Base-by-base conservation (phyloP, 2,797 vertebrate genomes). In the Pipistrellus pygmaeus region DNA sequence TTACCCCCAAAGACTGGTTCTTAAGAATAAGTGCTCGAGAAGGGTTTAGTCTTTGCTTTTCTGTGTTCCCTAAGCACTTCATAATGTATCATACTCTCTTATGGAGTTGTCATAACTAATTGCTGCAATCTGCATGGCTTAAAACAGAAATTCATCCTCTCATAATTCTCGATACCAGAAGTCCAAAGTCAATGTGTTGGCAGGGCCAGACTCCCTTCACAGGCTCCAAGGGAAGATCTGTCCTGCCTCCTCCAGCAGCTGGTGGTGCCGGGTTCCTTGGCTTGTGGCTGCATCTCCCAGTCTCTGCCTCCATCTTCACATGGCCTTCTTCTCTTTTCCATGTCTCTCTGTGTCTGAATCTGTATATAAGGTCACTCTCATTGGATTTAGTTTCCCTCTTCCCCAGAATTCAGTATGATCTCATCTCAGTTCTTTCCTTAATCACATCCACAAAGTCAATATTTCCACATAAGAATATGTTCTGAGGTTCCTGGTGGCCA, bases 211-310 rank as follows among this genome's bases (percentile, higher is more conserved):
- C 8, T 35, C 38, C 66, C 38, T 14, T 9, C 8, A 4, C 1
- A 27, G 41, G 17, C 64, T n/a, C 23, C 3, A 3, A 9, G 5
- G 3, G 3, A n/a, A 17, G 4, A 3, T 6, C 32, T 2, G 2
- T n/a, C 18, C 55, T 8, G 6, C 4, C n/a, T 41, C 41, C 32
- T 8, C 6, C 18, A 11, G 66, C 2, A 15, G 11, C 30, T 3
- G 3, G 14, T 23, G 21, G 25, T 9, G 12, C 5, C 1, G 0
- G 8, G 3, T 8, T 8, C 60, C 13, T 11, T 20, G 9, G 66
- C 23, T 73, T 8, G 6, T 5, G 57, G 60, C 25, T 0, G 0
- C 27, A 6, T 11, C 8, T 1, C 35, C 25, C 5, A 2, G 0
- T 12, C 44, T 27, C 14, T 27, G 23, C 38, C 17, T 30, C 48